A percentile compares a stretch with the other conserved stretches of the same genome.
phyloP scores from a whole-genome alignment of 2,888 invertebrate genomes.

The Limnephilus lunatus region DNA sequence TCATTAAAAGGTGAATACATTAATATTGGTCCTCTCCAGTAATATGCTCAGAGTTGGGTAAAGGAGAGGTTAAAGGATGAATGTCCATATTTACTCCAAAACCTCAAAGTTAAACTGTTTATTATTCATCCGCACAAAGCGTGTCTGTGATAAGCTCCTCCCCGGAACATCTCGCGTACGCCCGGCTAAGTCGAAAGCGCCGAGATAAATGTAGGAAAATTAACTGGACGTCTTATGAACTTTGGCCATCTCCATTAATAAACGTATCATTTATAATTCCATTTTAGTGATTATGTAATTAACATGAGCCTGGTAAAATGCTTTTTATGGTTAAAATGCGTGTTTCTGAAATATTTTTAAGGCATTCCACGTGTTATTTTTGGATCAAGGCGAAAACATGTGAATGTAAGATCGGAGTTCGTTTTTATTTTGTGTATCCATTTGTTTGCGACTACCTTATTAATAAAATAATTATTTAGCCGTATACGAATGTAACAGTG shows the following conservation, averaged over 20 bases:
- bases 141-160: constrained; percentile 28
- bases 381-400: no score
- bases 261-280: neutral
- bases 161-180: constrained; percentile 21
- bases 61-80: constrained; percentile 13
- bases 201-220: neutral
- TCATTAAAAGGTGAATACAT: neutral
- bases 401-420: no score
- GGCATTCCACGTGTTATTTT: no score
- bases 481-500: no score
- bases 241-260: neutral
- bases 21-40: neutral
- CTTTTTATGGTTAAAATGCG: neutral
- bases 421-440: no score
- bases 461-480: no score
- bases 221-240: neutral
- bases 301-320: neutral
- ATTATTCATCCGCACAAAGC: constrained; percentile 64
- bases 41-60: neutral
- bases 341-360: no score
- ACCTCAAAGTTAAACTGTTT: constrained; percentile 62
- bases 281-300: neutral
- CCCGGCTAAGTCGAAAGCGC: neutral
- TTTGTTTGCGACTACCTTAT: no score
- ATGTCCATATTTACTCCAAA: constrained; percentile 46